These are phyloP conservation scores for Abramis brama DNA, from an alignment of 2,113 vertebrate genomes.

Conservation along the genomic window DNA sequence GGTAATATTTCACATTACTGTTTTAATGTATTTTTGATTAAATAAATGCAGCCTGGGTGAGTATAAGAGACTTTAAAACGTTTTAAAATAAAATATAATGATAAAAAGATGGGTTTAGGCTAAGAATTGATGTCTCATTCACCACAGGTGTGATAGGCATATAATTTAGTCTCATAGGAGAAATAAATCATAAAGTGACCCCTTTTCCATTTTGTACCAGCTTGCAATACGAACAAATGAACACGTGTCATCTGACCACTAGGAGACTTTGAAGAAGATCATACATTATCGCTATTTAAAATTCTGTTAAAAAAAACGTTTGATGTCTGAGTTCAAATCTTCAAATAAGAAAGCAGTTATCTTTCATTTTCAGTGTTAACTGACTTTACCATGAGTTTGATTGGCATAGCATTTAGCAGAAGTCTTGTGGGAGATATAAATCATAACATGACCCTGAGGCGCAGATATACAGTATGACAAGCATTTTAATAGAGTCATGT, in stretches of 20 bases:
- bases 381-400: slow-evolving; percentile 7
- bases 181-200: neutral
- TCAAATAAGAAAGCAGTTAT: neutral
- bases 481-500: neutral
- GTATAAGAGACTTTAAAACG: neutral
- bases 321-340: neutral
- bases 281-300: neutral
- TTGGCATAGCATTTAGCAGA: slow-evolving; percentile 1
- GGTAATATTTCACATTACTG: neutral
- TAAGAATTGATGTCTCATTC: neutral
- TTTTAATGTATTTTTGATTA: neutral
- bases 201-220: neutral
- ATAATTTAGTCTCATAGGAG: neutral
- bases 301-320: neutral
- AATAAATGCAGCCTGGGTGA: neutral
- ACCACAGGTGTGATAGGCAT: neutral
- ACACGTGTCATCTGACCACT: neutral
- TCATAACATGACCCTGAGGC: slow-evolving; percentile 1
- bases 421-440: neutral
- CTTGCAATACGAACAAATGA: neutral
- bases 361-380: neutral
- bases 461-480: slow-evolving; percentile 10
- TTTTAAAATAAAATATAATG: too few species aligned
- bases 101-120: too few species aligned
- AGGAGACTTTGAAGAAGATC: slow-evolving; percentile 1